phyloP scores from a whole-genome alignment of 2,797 vertebrate genomes.

The Manis javanica region DNA sequence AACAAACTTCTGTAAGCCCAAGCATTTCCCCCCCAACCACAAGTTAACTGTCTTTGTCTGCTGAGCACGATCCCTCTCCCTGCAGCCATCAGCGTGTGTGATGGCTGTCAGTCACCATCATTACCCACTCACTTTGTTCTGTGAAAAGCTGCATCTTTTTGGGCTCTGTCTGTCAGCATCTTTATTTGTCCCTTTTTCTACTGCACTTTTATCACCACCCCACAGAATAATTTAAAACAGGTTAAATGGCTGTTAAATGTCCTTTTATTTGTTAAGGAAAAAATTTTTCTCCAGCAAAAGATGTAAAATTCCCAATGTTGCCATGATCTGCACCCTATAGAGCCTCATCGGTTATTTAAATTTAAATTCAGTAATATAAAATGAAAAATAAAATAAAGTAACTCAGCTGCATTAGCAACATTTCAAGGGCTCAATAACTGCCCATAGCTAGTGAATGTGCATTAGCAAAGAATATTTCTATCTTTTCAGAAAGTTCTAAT shows the following conservation, averaged over 20 bases:
- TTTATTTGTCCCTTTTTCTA: not conserved
- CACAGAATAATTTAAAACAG: not conserved
- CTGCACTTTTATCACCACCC: not conserved
- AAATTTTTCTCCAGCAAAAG: not conserved
- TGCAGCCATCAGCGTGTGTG: constrained; percentile 50
- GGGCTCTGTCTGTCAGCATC: not conserved
- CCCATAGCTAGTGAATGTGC: not conserved
- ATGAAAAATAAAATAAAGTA: not conserved
- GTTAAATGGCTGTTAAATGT: not conserved
- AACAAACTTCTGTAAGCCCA: constrained; percentile 66
- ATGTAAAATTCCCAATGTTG: not conserved
- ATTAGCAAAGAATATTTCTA: not conserved
- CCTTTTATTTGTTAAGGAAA: not conserved
- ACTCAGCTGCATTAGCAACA: not conserved
- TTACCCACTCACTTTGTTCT: not conserved
- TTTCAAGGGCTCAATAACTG: not conserved
- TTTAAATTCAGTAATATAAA: not conserved
- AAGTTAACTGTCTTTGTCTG: constrained; percentile 70
- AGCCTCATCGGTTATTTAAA: not conserved
- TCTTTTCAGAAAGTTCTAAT: constrained; percentile 1
- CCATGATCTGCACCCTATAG: not conserved
- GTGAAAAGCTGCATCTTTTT: not conserved
- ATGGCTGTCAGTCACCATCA: not conserved
- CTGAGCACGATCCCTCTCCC: constrained; percentile 35
- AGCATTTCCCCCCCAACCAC: constrained; percentile 31